Evolutionary conservation across 2,797 vertebrate species (phyloP).

Genomic region (Vireo griseus): DNA sequence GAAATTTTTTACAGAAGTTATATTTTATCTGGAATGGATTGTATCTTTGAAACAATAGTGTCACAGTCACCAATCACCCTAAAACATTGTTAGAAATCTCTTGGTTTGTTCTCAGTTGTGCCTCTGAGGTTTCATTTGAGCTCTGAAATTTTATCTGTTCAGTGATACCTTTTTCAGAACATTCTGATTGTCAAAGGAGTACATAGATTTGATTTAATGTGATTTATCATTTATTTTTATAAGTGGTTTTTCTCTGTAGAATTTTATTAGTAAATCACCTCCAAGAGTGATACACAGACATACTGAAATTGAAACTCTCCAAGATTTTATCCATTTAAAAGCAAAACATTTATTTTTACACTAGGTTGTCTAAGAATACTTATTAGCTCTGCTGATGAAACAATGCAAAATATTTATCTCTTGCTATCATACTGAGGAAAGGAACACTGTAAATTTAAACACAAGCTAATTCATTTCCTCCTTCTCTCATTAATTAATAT

Average conservation of each 20-base stretch:
- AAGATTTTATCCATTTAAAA: background rate
- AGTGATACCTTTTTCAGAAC: background rate
- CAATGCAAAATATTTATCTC: background rate
- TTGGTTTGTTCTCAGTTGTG: background rate
- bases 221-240: background rate
- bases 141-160: slow-evolving; percentile 4
- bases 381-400: background rate
- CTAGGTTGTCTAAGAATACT: background rate
- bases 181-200: background rate
- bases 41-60: slow-evolving; percentile 1
- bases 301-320: background rate
- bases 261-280: background rate
- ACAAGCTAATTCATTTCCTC: rapidly evolving
- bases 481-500: background rate
- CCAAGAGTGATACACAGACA: background rate
- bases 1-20: background rate
- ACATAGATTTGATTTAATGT: background rate
- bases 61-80: background rate
- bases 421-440: background rate
- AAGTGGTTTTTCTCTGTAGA: background rate
- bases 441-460: background rate
- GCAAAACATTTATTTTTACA: background rate
- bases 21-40: slow-evolving; percentile 4
- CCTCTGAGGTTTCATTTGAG: background rate
- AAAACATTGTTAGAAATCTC: slow-evolving; percentile 31